A percentile compares a stretch with the other conserved stretches of the same genome.
phyloP scores from a whole-genome alignment of 2,797 vertebrate species.

The Danio kyathit region DNA sequence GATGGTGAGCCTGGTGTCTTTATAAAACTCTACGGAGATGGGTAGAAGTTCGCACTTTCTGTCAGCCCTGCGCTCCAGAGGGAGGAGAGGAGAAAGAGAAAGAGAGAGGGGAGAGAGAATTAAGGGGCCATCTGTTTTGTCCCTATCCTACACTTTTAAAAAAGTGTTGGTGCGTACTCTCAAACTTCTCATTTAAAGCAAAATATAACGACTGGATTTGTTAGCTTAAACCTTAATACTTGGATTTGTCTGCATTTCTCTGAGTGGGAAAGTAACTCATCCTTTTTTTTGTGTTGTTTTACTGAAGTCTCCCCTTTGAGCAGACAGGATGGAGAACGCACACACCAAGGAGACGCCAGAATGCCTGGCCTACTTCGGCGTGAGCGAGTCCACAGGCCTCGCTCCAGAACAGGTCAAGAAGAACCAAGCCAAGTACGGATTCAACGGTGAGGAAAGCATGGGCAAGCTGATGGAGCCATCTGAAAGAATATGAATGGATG shows the following conservation, averaged over 20 bases:
- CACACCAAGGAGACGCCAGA: constrained; percentile 83
- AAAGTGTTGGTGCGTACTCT: constrained; percentile 76
- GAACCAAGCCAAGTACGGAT: constrained; percentile 87
- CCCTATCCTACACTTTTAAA: constrained; percentile 73
- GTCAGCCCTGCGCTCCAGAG: constrained; percentile 74
- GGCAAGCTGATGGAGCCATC: constrained; percentile 23
- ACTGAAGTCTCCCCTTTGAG: constrained; percentile 76
- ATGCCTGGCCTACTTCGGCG: constrained; percentile 87
- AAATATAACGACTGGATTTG: constrained; percentile 7
- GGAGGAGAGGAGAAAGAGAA: constrained; percentile 69
- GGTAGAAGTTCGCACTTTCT: constrained; percentile 82
- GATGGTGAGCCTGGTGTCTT: constrained; percentile 75
- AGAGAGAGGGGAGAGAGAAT: constrained; percentile 70
- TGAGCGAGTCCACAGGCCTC: constrained; percentile 86
- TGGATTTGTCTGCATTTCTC: constrained; percentile 35
- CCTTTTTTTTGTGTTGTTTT: constrained; percentile 60
- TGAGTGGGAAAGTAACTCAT: constrained; percentile 41
- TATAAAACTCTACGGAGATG: constrained; percentile 83
- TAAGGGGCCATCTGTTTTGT: constrained; percentile 71
- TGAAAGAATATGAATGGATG: constrained; percentile 13
- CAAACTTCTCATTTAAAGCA: background rate
- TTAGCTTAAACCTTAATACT: constrained; percentile 25
- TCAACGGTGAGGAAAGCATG: constrained; percentile 83
- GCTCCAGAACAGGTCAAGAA: constrained; percentile 86
- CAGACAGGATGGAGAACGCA: constrained; percentile 87